These are phyloP conservation scores for Bombus confusus DNA, from an alignment of 1,140 invertebrate genomes.

Conservation along the genomic window DNA sequence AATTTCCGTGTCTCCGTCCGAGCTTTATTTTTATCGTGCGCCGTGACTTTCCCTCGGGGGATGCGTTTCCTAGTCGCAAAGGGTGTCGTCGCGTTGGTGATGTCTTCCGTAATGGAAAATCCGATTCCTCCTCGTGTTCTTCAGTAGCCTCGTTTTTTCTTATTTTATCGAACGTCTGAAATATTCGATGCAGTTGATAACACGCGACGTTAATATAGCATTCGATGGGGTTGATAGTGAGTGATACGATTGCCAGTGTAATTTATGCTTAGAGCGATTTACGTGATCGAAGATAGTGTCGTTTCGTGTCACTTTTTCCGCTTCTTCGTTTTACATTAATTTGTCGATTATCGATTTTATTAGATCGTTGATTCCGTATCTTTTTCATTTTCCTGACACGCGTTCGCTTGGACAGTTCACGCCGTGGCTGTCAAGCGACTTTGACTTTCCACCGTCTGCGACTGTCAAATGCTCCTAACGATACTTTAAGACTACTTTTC, in stretches of 20 bases:
- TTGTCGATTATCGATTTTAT: too few relatives aligned
- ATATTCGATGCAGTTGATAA: background rate
- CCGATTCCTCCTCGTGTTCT: background rate
- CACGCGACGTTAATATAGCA: background rate
- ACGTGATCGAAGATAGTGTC: background rate
- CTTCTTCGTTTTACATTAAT: too few relatives aligned
- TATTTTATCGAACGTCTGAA: background rate
- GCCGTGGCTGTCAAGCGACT: too few relatives aligned
- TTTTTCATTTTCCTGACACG: too few relatives aligned
- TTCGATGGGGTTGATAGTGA: background rate
- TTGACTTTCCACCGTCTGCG: too few relatives aligned
- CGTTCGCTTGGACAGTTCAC: too few relatives aligned
- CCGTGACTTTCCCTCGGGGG: background rate
- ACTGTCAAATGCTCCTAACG: too few relatives aligned
- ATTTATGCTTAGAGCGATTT: background rate
- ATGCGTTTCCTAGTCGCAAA: too few relatives aligned
- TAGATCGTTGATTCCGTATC: too few relatives aligned
- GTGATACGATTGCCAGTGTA: background rate
- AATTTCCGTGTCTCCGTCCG: constrained; percentile 25
- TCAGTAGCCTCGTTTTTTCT: background rate
- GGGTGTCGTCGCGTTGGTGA: background rate
- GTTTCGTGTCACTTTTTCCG: too few relatives aligned
- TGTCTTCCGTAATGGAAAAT: too few relatives aligned
- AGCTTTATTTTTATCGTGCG: constrained; percentile 25
- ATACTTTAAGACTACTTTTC: too few relatives aligned